Evolutionary conservation across 2,113 vertebrate genomes (phyloP).

Genomic region (Ptyas mucosa): DNA sequence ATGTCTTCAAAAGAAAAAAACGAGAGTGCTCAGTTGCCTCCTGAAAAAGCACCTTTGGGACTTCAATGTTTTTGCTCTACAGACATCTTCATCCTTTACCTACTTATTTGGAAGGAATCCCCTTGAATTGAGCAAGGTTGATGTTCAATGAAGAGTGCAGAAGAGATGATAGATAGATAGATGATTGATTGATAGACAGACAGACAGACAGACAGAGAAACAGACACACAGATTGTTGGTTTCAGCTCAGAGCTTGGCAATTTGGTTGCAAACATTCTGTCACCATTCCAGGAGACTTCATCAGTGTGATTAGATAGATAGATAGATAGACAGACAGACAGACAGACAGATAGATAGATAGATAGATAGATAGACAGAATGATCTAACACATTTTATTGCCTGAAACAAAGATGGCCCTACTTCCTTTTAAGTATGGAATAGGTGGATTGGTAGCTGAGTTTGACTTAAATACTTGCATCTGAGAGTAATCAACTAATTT

Average conservation of each 20-base stretch:
- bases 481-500: not conserved
- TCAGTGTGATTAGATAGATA: no score
- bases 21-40: no score
- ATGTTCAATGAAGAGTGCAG: not conserved
- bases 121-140: not conserved
- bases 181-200: not conserved
- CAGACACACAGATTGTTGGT: no score
- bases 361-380: not conserved
- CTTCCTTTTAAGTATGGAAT: not conserved
- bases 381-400: not conserved
- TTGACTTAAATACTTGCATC: not conserved
- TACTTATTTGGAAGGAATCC: not conserved
- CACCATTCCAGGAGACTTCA: no score
- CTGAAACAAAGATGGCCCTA: not conserved
- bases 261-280: no score
- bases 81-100: not conserved
- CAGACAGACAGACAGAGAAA: no score
- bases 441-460: not conserved
- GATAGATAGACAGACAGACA: no score
- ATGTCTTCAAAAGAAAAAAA: no score
- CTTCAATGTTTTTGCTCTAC: not conserved
- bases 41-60: no score
- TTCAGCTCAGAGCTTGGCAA: no score
- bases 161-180: not conserved
- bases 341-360: no score